Evolutionary conservation across 2,113 vertebrate genomes (phyloP).

Genomic region (Ceyx margarethae): DNA sequence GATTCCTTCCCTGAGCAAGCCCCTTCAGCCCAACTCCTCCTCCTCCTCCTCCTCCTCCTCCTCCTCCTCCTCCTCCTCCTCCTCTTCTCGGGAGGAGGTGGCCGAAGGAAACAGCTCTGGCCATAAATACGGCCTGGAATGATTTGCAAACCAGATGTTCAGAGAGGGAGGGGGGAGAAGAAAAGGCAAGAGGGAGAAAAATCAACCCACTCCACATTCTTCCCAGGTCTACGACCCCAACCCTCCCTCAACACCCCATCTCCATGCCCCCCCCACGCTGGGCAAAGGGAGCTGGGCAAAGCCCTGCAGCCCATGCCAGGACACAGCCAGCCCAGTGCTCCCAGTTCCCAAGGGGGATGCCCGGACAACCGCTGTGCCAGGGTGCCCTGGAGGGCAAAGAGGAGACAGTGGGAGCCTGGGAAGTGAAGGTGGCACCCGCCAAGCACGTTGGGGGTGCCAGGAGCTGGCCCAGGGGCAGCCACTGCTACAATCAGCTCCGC

Average conservation of each 20-base stretch:
- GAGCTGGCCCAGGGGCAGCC: neutral
- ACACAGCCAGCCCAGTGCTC: no score
- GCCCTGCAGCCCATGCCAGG: no score
- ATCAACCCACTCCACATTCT: neutral
- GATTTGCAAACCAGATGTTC: slow-evolving; percentile 80
- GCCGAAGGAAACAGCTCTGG: slow-evolving; percentile 72
- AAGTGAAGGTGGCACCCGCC: accelerated
- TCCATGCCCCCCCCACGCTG: no score
- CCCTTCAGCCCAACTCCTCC: neutral
- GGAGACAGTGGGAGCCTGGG: accelerated
- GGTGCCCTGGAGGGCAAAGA: no score
- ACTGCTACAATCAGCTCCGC: neutral
- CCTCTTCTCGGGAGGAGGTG: neutral
- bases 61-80: slow-evolving; percentile 27
- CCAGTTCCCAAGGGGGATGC: no score
- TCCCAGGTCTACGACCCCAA: neutral
- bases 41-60: slow-evolving; percentile 28
- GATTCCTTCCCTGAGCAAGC: neutral
- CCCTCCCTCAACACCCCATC: neutral
- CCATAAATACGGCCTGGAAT: slow-evolving; percentile 74
- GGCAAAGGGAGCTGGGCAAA: no score
- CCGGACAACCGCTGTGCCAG: no score
- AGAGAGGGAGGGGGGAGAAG: neutral
- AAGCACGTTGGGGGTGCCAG: neutral
- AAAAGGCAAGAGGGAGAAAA: neutral